phyloP scores from a whole-genome alignment of 2,888 invertebrate genomes.

The Drosophila prostipennis region DNA sequence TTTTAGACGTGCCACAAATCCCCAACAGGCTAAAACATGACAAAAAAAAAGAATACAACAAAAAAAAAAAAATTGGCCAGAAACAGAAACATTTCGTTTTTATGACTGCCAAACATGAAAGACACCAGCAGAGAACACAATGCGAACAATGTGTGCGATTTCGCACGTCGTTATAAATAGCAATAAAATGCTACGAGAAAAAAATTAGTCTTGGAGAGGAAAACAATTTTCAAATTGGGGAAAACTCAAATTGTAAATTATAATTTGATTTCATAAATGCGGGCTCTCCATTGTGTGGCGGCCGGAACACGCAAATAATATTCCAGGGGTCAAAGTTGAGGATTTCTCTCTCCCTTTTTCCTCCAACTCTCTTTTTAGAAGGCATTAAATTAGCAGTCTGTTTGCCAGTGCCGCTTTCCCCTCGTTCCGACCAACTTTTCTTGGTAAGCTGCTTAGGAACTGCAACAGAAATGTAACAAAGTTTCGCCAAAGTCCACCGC shows the following conservation, averaged over 20 bases:
- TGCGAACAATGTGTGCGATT: slow-evolving; percentile 70
- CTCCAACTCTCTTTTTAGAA: not conserved
- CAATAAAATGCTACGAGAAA: slow-evolving; percentile 53
- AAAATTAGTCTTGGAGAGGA: slow-evolving; percentile 18
- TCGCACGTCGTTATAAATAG: slow-evolving; percentile 74
- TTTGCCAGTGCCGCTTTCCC: slow-evolving; percentile 30
- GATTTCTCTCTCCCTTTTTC: not conserved
- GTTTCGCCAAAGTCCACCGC: slow-evolving; percentile 49
- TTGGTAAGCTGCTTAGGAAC: slow-evolving; percentile 47
- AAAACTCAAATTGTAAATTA: slow-evolving; percentile 43
- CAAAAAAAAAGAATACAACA: slow-evolving; percentile 34
- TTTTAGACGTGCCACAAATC: slow-evolving; percentile 56
- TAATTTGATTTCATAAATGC: slow-evolving; percentile 45
- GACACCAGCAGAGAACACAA: slow-evolving; percentile 31
- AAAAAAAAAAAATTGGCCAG: slow-evolving; percentile 14
- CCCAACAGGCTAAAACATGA: slow-evolving; percentile 34
- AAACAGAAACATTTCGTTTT: slow-evolving; percentile 66
- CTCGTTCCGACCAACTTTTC: slow-evolving; percentile 27
- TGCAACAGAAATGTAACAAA: slow-evolving; percentile 49
- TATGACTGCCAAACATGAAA: slow-evolving; percentile 66
- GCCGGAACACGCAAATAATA: slow-evolving; percentile 46
- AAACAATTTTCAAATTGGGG: slow-evolving; percentile 60
- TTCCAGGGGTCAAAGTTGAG: slow-evolving; percentile 42
- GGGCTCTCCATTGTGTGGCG: slow-evolving; percentile 36
- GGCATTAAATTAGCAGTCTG: slow-evolving; percentile 51